Evolutionary conservation across 2,888 invertebrate species (phyloP), one percentile per base, ranked within the genome.

Genomic region (Drosophila kuntzei): DNA sequence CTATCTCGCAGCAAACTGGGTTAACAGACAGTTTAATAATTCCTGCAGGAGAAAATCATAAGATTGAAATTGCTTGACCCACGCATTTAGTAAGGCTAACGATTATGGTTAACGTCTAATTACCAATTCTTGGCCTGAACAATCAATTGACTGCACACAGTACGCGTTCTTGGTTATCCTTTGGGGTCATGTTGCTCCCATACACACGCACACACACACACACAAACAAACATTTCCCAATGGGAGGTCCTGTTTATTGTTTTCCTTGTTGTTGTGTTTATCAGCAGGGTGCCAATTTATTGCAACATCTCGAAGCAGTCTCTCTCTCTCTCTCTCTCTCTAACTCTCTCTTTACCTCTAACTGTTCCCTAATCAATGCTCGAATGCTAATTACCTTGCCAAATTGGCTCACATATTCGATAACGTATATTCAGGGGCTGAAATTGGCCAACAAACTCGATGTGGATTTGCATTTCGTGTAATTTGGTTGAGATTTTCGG

Each of bases 331-430:
- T 6, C 25, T 22, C 50, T 14, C 8, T 11, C 37, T n/a, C 29
- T 12, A 12, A 2, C n/a, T 22, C 3, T 36, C 22, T 4, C 22
- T 9, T 27, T 27, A 7, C 8, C 27, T 8, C 27, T 27, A 27
- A 7, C 39, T 41, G 53, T 41, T 29, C 29, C 46, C 46, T 7
- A 14, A 63, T 57, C 61, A 64, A 55, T 63, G 62, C 60, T 58
- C 43, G 43, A 59, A 63, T 57, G 70, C 64, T 79, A 79, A 79
- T 79, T 79, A 79, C 57, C 41, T 50, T 18, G 29, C 53, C 22
- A 72, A 65, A 72, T 72, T 72, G 59, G 50, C 51, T 65, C 62
- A 39, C 59, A 65, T 63, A 43, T 36, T 34, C n/a, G n/a, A n/a
- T 0, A 12, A 36, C 41, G 41, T 14, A 18, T 25, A 27, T 18